These are phyloP conservation scores for Phalera bucephala DNA, from an alignment of 2,888 invertebrate species.

Conservation along the genomic window DNA sequence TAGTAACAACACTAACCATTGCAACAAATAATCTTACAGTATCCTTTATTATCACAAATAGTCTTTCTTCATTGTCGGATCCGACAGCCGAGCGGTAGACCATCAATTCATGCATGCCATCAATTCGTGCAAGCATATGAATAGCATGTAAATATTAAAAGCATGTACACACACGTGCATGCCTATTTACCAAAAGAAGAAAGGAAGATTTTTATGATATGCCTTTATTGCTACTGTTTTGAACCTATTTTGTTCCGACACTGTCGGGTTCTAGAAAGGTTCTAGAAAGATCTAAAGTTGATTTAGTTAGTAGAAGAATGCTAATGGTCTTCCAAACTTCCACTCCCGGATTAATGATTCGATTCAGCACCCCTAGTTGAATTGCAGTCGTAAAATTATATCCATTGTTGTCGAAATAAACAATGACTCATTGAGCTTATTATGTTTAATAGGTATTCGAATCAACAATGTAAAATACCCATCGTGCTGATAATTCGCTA, in stretches of 20 bases:
- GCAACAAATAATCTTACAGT: slow-evolving; percentile 36
- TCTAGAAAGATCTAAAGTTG: too few relatives aligned
- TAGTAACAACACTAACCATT: slow-evolving; percentile 12
- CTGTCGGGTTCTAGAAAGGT: too few relatives aligned
- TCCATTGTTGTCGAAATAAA: too few relatives aligned
- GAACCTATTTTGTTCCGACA: too few relatives aligned
- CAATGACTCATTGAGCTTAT: not conserved
- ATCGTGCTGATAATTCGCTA: slow-evolving; percentile 19
- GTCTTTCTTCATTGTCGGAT: slow-evolving; percentile 19
- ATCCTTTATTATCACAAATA: slow-evolving; percentile 45
- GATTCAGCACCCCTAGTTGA: too few relatives aligned
- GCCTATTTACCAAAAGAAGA: too few relatives aligned
- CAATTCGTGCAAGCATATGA: too few relatives aligned
- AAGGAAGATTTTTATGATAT: slow-evolving; percentile 39
- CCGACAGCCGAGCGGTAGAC: slow-evolving; percentile 5
- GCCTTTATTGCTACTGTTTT: slow-evolving; percentile 14
- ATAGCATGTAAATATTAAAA: slow-evolving; percentile 48
- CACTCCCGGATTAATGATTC: too few relatives aligned
- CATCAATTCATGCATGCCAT: too few relatives aligned
- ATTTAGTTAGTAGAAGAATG: too few relatives aligned
- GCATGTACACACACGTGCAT: slow-evolving; percentile 55
- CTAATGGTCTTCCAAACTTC: too few relatives aligned
- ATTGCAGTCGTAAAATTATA: too few relatives aligned
- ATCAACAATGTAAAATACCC: not conserved
- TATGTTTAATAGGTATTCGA: not conserved